A percentile compares a stretch with the other conserved stretches of the same genome.
These are phyloP conservation scores for Arvicanthis niloticus DNA, from an alignment of 2,113 vertebrate genomes.

Conservation along the genomic window DNA sequence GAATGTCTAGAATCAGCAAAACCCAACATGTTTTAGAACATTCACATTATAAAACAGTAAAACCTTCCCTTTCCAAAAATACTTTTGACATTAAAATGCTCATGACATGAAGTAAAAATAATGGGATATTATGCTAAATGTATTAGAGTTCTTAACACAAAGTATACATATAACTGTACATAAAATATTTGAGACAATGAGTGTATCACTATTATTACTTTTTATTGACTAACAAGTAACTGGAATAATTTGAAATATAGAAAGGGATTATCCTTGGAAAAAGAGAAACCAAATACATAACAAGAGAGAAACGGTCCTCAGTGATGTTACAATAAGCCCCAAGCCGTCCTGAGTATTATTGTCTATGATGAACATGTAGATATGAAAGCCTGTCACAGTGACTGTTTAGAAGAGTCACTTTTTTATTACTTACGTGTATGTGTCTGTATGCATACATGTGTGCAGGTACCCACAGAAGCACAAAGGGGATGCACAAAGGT, in stretches of 20 bases:
- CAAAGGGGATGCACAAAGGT: background rate
- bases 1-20: constrained; percentile 21
- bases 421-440: background rate
- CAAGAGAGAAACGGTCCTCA: constrained; percentile 26
- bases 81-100: constrained; percentile 23
- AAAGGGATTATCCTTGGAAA: background rate
- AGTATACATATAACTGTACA: background rate
- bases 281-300: constrained; percentile 33
- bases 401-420: background rate
- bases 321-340: constrained; percentile 15
- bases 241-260: background rate
- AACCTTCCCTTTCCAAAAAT: constrained; percentile 56
- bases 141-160: constrained; percentile 2
- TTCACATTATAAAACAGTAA: constrained; percentile 24
- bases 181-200: constrained; percentile 51
- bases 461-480: background rate
- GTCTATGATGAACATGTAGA: background rate
- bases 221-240: background rate
- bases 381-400: background rate
- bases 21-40: background rate
- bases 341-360: background rate
- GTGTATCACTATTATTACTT: constrained; percentile 22
- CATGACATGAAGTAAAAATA: constrained; percentile 47
- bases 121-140: background rate
- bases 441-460: background rate